Evolutionary conservation across 1,140 invertebrate species (phyloP), one percentile per base, ranked within the genome.

Genomic region (Artemia franciscana): DNA sequence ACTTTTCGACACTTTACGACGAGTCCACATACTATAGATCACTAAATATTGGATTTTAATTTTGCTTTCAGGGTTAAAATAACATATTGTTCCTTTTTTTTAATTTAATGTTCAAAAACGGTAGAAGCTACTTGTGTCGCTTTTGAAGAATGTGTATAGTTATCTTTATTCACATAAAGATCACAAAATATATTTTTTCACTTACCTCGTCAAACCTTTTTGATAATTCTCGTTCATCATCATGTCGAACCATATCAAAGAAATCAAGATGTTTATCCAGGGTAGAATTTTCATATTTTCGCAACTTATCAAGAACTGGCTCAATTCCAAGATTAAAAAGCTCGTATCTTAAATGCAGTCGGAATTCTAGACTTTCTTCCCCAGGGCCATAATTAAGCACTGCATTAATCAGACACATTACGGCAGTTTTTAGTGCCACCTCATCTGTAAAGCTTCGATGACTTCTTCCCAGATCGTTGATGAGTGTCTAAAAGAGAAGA

Each of bases 381-480:
- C 94, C 92, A 2, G 91, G 86, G 1, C 93, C 93, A 69, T 94
- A 97, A 73, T 92, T 93, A 2, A 98, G 76, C 0, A 97, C 86
- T 2, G 94, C 93, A 72, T 98, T 98, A 28, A 98, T 83, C 68
- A 98, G 94, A 1, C 91, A 95, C 91, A 98, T 95, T 59, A 97
- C 88, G 4, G 92, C 92, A 0, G 92, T 96, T 75, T 97, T 95
- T 0, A 96, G 72, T 23, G 84, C 85, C 4, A 95, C 79, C 72
- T 94, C 91, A 63, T 94, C 90, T 62, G 84, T 78, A 70, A 91
- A 91, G 12, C 84, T 80, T 1, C 90, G 89, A 0, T 85, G 90
- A 57, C 84, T 90, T 27, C 89, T 79, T 69, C 96, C 92, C 62
- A 97, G 74, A 69, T 96, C 92, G 68, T 91, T 93, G 18, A 97